Evolutionary conservation across 2,888 invertebrate species (phyloP).

Genomic region (Cerastis leucographa): DNA sequence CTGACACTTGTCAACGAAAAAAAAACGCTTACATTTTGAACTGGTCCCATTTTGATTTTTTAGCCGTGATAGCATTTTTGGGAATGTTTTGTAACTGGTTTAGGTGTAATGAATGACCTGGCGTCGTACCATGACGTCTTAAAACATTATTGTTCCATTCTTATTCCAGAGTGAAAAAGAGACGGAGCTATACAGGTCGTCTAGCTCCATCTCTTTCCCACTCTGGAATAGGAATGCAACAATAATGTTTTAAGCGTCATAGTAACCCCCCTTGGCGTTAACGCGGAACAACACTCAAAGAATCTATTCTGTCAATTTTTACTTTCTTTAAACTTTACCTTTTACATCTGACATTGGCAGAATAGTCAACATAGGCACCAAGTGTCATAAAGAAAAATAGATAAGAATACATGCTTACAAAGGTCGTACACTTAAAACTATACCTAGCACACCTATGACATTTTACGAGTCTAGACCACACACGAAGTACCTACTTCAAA

Average conservation of each 20-base stretch:
- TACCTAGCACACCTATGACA: not conserved
- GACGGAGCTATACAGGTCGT: too few species aligned
- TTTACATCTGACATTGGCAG: not conserved
- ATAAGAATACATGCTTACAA: too few species aligned
- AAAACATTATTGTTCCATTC: too few species aligned
- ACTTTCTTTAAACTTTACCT: not conserved
- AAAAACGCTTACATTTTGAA: conserved; percentile 79
- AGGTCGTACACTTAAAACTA: not conserved
- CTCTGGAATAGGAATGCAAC: too few species aligned
- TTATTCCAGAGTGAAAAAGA: too few species aligned
- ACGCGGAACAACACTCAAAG: not conserved
- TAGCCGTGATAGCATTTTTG: conserved; percentile 55
- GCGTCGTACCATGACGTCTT: too few species aligned
- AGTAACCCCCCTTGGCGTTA: too few species aligned
- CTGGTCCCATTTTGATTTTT: conserved; percentile 69
- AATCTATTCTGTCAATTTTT: not conserved
- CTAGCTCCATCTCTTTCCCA: too few species aligned
- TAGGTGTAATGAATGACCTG: not conserved
- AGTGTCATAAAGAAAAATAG: not conserved
- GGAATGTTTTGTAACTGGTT: conserved; percentile 32
- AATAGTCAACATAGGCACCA: not conserved
- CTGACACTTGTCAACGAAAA: conserved; percentile 83
- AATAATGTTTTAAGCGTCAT: too few species aligned
- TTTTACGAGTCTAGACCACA: conserved; percentile 3
- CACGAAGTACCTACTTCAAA: conserved; percentile 2